Conservation (phyloP, 1,140 invertebrate species). For the Hypsibius dujardini region DNA sequence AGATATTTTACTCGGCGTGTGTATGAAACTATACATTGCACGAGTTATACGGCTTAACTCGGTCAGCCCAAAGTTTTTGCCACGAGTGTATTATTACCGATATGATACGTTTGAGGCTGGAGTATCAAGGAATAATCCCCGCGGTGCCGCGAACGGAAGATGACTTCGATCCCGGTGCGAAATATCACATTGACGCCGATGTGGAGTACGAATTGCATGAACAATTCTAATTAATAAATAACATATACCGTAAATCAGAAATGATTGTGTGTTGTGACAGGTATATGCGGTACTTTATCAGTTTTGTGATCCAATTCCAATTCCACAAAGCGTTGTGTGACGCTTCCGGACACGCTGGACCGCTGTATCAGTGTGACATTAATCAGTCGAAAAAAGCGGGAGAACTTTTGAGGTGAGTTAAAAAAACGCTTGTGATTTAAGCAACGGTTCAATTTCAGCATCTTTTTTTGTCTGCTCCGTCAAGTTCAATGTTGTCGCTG, state of each 20-base stretch:
- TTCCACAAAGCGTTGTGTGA: slow-evolving; percentile 65
- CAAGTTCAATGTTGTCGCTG: slow-evolving; percentile 4
- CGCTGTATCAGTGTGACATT: slow-evolving; percentile 74
- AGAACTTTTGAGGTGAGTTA: slow-evolving; percentile 25
- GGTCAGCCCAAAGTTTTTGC: too few species aligned
- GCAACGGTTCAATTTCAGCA: not conserved
- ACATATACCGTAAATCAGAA: too few species aligned
- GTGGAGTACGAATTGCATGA: slow-evolving; percentile 54
- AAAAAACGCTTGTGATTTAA: slow-evolving; percentile 15
- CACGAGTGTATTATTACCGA: too few species aligned
- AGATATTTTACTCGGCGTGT: too few species aligned
- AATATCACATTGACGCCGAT: slow-evolving; percentile 61
- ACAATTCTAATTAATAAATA: too few species aligned
- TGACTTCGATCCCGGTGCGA: slow-evolving; percentile 66
- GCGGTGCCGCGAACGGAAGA: slow-evolving; percentile 52
- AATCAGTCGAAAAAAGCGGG: slow-evolving; percentile 33
- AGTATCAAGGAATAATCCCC: slow-evolving; percentile 59
- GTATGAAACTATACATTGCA: too few species aligned
- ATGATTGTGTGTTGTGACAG: too few species aligned
- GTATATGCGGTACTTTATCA: slow-evolving; percentile 58
- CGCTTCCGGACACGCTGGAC: slow-evolving; percentile 51
- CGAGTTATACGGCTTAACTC: too few species aligned
- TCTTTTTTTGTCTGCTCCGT: not conserved
- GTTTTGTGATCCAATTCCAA: slow-evolving; percentile 72
- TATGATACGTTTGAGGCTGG: slow-evolving; percentile 30